Evolutionary conservation across 2,797 vertebrate species (phyloP).

Genomic region (Sebastes itinus): DNA sequence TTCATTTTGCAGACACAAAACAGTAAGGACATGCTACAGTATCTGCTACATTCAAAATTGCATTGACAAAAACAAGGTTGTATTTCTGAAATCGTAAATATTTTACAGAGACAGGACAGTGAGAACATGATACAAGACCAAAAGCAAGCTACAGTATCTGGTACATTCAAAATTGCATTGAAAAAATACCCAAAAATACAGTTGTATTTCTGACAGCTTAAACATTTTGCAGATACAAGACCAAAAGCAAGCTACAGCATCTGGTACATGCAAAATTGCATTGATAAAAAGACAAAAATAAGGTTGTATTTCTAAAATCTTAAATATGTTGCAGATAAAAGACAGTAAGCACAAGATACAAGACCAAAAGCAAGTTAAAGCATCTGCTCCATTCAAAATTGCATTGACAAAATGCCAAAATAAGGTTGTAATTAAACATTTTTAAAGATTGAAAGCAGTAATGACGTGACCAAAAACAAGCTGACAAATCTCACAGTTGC

Average conservation of each 20-base stretch:
- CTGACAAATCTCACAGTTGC: not conserved
- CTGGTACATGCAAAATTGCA: not conserved
- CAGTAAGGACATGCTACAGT: too few species aligned
- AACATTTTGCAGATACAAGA: not conserved
- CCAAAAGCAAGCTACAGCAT: not conserved
- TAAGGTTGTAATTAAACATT: not conserved
- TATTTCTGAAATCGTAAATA: not conserved
- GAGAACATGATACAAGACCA: too few species aligned
- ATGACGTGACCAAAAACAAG: not conserved
- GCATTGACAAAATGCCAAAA: not conserved
- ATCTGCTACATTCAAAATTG: too few species aligned
- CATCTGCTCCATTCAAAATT: not conserved
- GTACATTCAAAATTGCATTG: too few species aligned
- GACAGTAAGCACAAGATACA: not conserved
- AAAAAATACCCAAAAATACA: too few species aligned
- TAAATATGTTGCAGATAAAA: not conserved
- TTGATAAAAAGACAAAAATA: not conserved
- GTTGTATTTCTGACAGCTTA: too few species aligned
- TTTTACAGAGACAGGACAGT: too few species aligned
- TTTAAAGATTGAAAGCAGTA: not conserved
- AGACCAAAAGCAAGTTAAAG: too few species aligned
- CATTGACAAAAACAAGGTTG: not conserved
- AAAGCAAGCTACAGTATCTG: too few species aligned
- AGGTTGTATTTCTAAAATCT: too few species aligned
- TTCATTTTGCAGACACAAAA: too few species aligned